Conservation (phyloP, 2,888 invertebrate species). For the Yponomeuta evonymella region DNA sequence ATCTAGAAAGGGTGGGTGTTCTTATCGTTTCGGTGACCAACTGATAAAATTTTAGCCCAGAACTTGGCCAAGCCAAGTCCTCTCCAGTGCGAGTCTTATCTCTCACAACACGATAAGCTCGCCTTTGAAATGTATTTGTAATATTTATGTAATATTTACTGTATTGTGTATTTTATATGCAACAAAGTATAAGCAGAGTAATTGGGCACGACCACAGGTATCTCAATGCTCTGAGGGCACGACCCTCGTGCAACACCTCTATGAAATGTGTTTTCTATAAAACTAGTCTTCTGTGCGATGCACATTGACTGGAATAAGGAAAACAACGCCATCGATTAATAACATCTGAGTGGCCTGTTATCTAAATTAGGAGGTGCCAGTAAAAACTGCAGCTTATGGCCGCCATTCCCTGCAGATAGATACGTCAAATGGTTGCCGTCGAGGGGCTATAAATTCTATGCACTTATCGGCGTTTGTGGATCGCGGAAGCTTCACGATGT, state of each 20-base stretch:
- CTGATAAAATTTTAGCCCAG: too few relatives aligned
- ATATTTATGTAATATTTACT: too few relatives aligned
- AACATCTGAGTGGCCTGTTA: neutral
- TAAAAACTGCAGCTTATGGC: conserved; percentile 1
- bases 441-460: neutral
- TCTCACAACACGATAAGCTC: too few relatives aligned
- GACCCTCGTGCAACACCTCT: neutral
- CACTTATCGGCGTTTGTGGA: neutral
- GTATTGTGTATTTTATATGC: too few relatives aligned
- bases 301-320: neutral
- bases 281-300: neutral
- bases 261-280: neutral
- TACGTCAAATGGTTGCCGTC: neutral
- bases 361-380: neutral
- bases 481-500: neutral
- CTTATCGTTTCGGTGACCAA: too few relatives aligned
- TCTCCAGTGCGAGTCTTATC: too few relatives aligned
- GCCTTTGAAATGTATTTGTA: too few relatives aligned
- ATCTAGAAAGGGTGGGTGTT: too few relatives aligned
- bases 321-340: neutral
- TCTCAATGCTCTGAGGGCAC: too few relatives aligned
- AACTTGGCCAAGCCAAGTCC: too few relatives aligned
- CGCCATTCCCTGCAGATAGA: neutral
- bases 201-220: too few relatives aligned
- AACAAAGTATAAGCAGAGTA: too few relatives aligned